Percentiles rank a stretch among this genome's conserved stretches.
These are phyloP conservation scores for Cephalopholis sonnerati DNA, from an alignment of 2,113 vertebrate genomes.

Conservation along the genomic window DNA sequence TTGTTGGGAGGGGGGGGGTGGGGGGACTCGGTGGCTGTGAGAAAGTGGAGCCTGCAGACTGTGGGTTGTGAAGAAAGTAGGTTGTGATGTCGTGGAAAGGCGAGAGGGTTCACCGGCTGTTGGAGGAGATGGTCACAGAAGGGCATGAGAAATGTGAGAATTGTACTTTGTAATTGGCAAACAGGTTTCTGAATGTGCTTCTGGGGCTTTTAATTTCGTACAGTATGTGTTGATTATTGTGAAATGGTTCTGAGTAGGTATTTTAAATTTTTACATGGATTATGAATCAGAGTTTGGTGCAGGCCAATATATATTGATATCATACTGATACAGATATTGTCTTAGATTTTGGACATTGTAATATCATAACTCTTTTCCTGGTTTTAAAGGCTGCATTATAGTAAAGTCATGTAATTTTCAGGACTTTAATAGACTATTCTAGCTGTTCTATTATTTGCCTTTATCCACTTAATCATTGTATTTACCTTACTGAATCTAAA, in stretches of 20 bases:
- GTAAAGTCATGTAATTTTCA: too few species aligned
- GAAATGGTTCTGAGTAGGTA: slow-evolving; percentile 32
- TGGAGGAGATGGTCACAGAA: slow-evolving; percentile 55
- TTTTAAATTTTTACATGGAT: slow-evolving; percentile 53
- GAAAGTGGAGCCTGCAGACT: slow-evolving; percentile 62
- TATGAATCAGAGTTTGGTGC: slow-evolving; percentile 26
- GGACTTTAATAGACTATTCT: too few species aligned
- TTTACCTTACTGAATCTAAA: too few species aligned
- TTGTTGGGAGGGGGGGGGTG: slow-evolving; percentile 30
- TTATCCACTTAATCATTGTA: too few species aligned
- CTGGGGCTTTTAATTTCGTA: slow-evolving; percentile 9
- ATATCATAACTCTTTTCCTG: too few species aligned
- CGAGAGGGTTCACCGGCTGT: slow-evolving; percentile 51
- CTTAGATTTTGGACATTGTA: too few species aligned
- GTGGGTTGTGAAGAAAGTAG: slow-evolving; percentile 47
- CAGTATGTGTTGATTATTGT: slow-evolving; percentile 27
- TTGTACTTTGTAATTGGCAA: slow-evolving; percentile 47
- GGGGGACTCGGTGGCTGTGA: slow-evolving; percentile 62
- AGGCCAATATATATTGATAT: too few species aligned
- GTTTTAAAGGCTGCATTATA: too few species aligned
- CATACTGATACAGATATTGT: too few species aligned
- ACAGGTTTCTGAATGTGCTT: slow-evolving; percentile 4
- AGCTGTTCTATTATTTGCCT: too few species aligned
- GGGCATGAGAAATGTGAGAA: slow-evolving; percentile 74
- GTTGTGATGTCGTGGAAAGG: slow-evolving; percentile 43